These are phyloP conservation scores for Sitta europaea DNA, from an alignment of 2,113 vertebrate species.

Conservation along the genomic window DNA sequence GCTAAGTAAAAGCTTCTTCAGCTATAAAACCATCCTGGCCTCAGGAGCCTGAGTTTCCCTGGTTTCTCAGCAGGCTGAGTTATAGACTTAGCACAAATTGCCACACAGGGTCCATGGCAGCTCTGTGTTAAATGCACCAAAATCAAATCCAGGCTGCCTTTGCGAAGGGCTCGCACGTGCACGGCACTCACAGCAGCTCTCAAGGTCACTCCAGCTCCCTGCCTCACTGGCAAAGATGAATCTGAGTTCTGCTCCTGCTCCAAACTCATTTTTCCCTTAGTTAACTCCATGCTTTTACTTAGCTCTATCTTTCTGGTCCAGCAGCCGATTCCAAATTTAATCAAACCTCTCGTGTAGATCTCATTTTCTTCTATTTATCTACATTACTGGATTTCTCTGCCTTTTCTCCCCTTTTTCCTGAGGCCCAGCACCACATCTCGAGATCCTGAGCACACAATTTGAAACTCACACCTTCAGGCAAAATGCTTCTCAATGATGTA, in stretches of 20 bases:
- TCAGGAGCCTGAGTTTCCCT: fast-evolving
- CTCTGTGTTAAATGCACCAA: background rate
- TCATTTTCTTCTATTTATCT: constrained; percentile 38
- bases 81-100: background rate
- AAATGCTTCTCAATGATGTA: background rate
- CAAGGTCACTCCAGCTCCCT: constrained; percentile 36
- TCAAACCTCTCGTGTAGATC: constrained; percentile 7
- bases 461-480: background rate
- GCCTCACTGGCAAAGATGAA: background rate
- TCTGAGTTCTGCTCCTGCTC: background rate
- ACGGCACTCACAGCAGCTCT: background rate
- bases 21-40: fast-evolving
- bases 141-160: background rate
- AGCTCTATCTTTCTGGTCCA: constrained; percentile 9
- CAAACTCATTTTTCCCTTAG: constrained; percentile 32
- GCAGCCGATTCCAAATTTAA: constrained; percentile 20
- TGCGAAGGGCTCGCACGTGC: background rate
- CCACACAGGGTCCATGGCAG: fast-evolving
- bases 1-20: fast-evolving
- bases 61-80: background rate
- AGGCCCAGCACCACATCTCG: background rate
- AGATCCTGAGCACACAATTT: background rate
- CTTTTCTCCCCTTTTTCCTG: background rate
- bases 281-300: constrained; percentile 51
- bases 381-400: background rate